Conservation (phyloP, 2,113 vertebrate genomes). For the Antennarius striatus region DNA sequence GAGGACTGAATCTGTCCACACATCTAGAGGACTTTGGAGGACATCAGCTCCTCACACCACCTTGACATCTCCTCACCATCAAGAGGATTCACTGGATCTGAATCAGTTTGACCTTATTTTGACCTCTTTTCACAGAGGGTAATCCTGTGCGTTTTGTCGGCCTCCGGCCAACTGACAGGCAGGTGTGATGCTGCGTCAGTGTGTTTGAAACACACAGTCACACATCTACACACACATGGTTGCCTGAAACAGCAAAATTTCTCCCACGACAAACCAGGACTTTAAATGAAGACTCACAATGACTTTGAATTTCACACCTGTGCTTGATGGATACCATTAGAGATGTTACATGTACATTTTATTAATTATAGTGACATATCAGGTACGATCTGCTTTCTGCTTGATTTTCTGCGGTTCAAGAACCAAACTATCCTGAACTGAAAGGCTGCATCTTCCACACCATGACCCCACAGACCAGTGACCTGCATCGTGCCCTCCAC, state of each 20-base stretch:
- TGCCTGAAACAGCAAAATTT: slow-evolving; percentile 15
- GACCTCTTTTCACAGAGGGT: slow-evolving; percentile 11
- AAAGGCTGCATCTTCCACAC: slow-evolving; percentile 9
- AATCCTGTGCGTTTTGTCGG: slow-evolving; percentile 4
- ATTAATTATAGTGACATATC: neutral
- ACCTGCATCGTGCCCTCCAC: slow-evolving; percentile 1
- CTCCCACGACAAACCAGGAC: neutral
- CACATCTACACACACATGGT: neutral
- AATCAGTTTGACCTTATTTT: slow-evolving; percentile 22
- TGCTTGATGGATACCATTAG: slow-evolving; percentile 7
- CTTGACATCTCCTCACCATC: slow-evolving; percentile 2
- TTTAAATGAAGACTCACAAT: slow-evolving; percentile 30
- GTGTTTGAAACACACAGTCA: slow-evolving; percentile 43
- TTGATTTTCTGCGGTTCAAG: neutral
- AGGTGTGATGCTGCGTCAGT: slow-evolving; percentile 59
- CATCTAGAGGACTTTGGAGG: slow-evolving; percentile 8
- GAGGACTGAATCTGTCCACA: slow-evolving; percentile 14
- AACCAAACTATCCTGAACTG: slow-evolving; percentile 9
- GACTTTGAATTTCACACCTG: slow-evolving; percentile 8
- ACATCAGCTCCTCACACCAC: neutral
- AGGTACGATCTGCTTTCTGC: slow-evolving; percentile 7
- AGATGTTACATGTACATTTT: slow-evolving; percentile 27
- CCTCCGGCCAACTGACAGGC: slow-evolving; percentile 37
- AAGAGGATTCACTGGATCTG: slow-evolving; percentile 18
- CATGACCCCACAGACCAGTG: slow-evolving; percentile 45